Base-by-base conservation (phyloP, 2,797 vertebrate genomes). In the Erithacus rubecula region DNA sequence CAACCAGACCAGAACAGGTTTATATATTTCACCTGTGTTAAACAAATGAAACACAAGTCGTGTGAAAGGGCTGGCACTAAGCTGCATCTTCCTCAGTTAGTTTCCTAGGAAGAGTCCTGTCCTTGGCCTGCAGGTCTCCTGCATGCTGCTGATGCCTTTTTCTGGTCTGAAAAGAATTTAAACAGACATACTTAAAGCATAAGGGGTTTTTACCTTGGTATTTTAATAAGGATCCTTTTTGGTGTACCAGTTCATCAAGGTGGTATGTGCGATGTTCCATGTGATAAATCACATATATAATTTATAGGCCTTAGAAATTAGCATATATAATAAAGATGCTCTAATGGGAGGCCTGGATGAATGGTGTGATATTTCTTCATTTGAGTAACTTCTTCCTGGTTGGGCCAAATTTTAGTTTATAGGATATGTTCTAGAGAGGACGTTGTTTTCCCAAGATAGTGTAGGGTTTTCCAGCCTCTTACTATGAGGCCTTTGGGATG, bases 261-360 rank as follows among this genome's bases (percentile, higher is more conserved):
- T 20, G 27, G n/a, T 26, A 55, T 10, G 16, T 0, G 1, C 60
- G 34, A 10, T 12, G n/a, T 13, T 24, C 21, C 8, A 10, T 15
- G 44, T 0, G 10, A 36, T 30, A 64, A 24, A 44, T 30, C 1
- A 2, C 5, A 0, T 53, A 24, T 44, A 20, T 36, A 36, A 78
- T 64, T 64, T 55, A 44, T 24, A 36, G 39, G 12, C n/a, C 27
- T 36, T 55, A 36, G 12, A 20, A 36, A 37, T 64, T 44, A 20
- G 13, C 21, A 24, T 44, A 20, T 20, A 27, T 78, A 32, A 53
- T 20, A 44, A 32, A 55, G 27, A 12, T 44, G 8, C 14, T 44
- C 27, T 24, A 36, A 26, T 78, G 22, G 21, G 11, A 44, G 21
- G 8, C 27, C 49, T 53, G n/a, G 16, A 36, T 64, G 8, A 36